Evolutionary conservation across 1,140 invertebrate genomes (phyloP), one percentile per base, ranked within the genome.

Genomic region (Drosophila simulans): DNA sequence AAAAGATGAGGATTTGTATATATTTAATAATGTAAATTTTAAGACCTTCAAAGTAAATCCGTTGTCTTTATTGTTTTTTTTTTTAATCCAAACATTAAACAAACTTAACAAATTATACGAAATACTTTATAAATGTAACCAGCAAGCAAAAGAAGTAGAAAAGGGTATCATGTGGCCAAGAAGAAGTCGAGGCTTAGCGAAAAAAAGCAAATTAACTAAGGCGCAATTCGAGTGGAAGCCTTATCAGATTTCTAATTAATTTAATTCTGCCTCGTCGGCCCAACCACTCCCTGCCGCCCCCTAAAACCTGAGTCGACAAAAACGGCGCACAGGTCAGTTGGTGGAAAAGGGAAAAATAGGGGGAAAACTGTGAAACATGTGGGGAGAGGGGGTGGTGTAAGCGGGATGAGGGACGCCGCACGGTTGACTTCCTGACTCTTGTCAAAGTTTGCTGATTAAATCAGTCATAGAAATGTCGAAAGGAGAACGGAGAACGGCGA

Each of bases 391-490:
- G 3, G 20, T n/a, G 20, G 0, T 17, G 17, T 17, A 27, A 25
- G 34, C 27, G 45, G 63, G 37, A 65, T 20, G 40, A 27, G 35
- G 66, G 65, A 31, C 39, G 64, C 57, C 60, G 65, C 52, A 70
- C 75, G 77, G 65, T 68, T 88, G 84, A 88, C 84, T 88, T 88
- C 83, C 83, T 88, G 84, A 80, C 84, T 89, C 84, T 89, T 90
- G 84, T 89, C 85, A 89, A 90, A 89, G 85, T 89, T 83, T 84
- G 85, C 85, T 89, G 84, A 89, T 89, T 89, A 89, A 89, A 89
- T 89, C 84, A 89, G 84, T 89, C 85, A 89, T 89, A 90, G 85
- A 89, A 90, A 85, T 80, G 80, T 80, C 72, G 77, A 80, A 51
- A 73, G 63, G 48, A 68, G 54, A 49, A 57, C 48, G 76, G 40